Percentiles rank a stretch among this genome's conserved stretches.
These are phyloP conservation scores for Falco rusticolus DNA, from an alignment of 2,797 vertebrate genomes.

Conservation along the genomic window DNA sequence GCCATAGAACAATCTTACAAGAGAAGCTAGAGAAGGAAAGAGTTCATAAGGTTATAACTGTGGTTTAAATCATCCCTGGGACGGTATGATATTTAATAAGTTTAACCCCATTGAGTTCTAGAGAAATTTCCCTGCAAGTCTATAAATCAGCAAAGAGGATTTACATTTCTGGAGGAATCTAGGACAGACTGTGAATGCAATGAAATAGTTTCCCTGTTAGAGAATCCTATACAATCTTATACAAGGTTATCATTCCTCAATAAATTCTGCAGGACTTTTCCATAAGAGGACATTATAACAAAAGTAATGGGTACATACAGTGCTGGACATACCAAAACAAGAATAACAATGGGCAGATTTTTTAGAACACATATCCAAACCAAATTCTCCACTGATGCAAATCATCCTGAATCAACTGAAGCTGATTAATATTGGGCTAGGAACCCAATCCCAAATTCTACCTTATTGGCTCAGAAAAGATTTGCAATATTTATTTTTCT, in stretches of 20 bases:
- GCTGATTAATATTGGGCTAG: neutral
- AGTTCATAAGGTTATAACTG: neutral
- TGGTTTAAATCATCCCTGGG: neutral
- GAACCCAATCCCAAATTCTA: neutral
- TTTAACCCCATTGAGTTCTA: neutral
- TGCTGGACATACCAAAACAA: neutral
- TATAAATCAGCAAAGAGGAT: neutral
- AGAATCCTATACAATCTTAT: neutral
- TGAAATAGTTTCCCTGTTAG: neutral
- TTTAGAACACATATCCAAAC: neutral
- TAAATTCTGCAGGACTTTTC: neutral
- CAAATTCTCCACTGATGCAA: neutral
- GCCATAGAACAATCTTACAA: neutral
- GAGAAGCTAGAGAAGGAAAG: neutral
- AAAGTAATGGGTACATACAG: neutral
- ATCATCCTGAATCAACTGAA: neutral
- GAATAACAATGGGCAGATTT: neutral
- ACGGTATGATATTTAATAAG: neutral
- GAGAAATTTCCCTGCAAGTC: neutral
- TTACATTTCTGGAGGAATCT: neutral
- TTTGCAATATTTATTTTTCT: neutral
- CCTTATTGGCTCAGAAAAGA: neutral
- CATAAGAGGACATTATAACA: neutral
- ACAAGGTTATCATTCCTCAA: neutral
- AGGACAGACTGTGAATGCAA: neutral